Evolutionary conservation across 2,888 invertebrate species (phyloP).

Genomic region (Acleris literana): DNA sequence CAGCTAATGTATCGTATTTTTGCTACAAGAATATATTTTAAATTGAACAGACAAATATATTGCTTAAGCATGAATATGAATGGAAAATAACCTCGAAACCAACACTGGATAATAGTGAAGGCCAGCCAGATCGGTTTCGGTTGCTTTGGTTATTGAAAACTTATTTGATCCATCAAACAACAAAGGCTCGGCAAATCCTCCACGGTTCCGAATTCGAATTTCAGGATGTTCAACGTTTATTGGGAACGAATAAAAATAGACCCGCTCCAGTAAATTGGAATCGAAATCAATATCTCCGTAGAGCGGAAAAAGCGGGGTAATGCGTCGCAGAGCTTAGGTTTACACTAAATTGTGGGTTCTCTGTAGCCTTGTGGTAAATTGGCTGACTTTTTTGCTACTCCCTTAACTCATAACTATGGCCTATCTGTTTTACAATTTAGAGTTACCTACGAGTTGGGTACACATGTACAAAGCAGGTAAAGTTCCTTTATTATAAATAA

Average conservation of each 20-base stretch:
- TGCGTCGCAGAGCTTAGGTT: background rate
- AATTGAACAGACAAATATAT: background rate
- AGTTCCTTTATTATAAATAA: no score
- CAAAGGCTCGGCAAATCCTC: conserved; percentile 9
- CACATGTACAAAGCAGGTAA: no score
- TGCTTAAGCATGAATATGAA: background rate
- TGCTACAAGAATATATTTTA: no score
- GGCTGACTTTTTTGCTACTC: background rate
- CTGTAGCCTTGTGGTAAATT: background rate
- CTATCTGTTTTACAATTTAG: no score
- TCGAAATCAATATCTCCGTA: conserved; percentile 22
- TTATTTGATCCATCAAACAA: background rate
- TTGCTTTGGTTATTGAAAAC: conserved; percentile 1
- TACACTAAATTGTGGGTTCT: background rate
- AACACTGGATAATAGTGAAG: background rate
- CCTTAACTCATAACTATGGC: no score
- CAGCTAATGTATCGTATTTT: no score
- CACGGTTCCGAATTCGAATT: conserved; percentile 10
- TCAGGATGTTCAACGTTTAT: conserved; percentile 21
- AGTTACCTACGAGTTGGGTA: no score
- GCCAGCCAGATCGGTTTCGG: background rate
- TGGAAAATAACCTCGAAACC: background rate
- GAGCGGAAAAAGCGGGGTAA: conserved; percentile 1
- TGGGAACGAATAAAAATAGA: conserved; percentile 25
- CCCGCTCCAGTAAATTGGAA: conserved; percentile 27